phyloP scores from a whole-genome alignment of 2,888 invertebrate genomes.

The Drosophila leonis region DNA sequence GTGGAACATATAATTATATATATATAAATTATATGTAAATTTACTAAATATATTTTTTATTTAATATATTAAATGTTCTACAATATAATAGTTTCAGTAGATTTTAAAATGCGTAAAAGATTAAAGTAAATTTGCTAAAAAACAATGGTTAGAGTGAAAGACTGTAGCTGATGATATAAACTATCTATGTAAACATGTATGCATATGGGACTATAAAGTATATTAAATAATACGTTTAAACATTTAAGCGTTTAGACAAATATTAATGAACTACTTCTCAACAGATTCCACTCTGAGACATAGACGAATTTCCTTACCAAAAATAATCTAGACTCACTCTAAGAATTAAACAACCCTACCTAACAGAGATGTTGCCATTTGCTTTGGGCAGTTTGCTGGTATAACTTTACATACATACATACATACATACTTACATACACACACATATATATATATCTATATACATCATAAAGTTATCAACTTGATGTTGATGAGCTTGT shows the following conservation, averaged over 20 bases:
- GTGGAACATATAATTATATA: no score
- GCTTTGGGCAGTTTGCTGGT: conserved; percentile 48
- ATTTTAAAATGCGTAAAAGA: no score
- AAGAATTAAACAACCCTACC: conserved; percentile 15
- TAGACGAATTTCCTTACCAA: not conserved
- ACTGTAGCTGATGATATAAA: no score
- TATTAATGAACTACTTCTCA: not conserved
- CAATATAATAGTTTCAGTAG: no score
- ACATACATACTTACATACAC: not conserved
- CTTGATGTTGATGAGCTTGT: conserved; percentile 61
- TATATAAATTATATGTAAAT: no score
- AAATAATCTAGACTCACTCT: not conserved
- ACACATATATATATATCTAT: conserved; percentile 12
- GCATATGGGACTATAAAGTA: not conserved
- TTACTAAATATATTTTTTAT: no score
- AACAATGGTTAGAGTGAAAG: no score
- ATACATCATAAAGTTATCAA: conserved; percentile 72
- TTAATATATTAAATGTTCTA: no score
- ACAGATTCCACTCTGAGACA: not conserved
- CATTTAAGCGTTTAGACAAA: not conserved
- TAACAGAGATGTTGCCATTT: conserved; percentile 38
- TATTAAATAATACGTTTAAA: not conserved
- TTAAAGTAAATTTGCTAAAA: no score
- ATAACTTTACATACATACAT: not conserved
- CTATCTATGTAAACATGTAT: no score